phyloP scores from a whole-genome alignment of 1,140 invertebrate species.

The Portunus trituberculatus region DNA sequence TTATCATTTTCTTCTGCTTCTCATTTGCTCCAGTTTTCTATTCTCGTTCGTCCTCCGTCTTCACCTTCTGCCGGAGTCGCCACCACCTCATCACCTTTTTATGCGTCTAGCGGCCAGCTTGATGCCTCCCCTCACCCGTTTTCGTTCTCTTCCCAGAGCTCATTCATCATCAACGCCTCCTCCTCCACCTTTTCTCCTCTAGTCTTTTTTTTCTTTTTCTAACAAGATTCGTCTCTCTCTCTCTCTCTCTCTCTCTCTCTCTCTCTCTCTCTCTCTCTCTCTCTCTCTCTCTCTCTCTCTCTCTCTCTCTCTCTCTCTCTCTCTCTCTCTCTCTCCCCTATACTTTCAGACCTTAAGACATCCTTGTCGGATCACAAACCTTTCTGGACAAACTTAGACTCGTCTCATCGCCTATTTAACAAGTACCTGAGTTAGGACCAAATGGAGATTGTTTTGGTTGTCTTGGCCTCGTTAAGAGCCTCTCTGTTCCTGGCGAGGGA shows the following conservation, averaged over 20 bases:
- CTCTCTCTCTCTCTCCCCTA: too few relatives aligned
- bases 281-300: too few relatives aligned
- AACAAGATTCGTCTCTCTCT: too few relatives aligned
- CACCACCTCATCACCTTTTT: neutral
- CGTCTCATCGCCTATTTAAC: neutral
- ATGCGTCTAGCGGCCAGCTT: neutral
- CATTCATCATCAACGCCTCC: conserved; percentile 8
- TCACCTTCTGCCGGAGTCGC: neutral
- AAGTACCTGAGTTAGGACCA: neutral
- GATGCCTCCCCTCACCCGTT: neutral
- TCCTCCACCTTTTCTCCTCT: neutral
- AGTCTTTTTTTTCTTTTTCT: neutral
- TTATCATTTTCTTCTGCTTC: neutral
- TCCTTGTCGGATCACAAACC: neutral
- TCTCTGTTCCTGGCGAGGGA: neutral
- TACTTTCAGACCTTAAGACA: neutral
- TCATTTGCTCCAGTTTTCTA: neutral
- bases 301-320: too few relatives aligned
- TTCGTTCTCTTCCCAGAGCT: neutral
- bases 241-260: too few relatives aligned
- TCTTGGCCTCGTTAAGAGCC: neutral
- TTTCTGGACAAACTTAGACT: neutral
- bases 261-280: too few relatives aligned
- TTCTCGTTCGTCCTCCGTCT: neutral
- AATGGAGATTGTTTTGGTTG: conserved; percentile 22